Conservation (phyloP, 1,140 invertebrate species). For the Lineus longissimus region DNA sequence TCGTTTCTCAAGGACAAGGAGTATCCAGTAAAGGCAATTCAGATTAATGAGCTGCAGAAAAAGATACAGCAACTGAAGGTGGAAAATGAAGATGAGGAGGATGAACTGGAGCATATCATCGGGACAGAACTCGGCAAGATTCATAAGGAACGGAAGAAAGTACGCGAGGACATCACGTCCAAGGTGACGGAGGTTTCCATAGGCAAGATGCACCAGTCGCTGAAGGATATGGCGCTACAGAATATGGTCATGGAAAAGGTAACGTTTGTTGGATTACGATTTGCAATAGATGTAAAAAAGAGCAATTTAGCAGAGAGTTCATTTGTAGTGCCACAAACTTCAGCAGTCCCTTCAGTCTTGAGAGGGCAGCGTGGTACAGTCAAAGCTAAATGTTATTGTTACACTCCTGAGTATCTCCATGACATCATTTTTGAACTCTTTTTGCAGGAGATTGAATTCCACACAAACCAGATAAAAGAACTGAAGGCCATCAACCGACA, state of each 20-base stretch:
- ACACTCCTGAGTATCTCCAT: no score
- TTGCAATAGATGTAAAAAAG: not conserved
- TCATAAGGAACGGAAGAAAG: constrained; percentile 34
- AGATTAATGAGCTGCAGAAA: constrained; percentile 44
- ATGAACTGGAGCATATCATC: constrained; percentile 46
- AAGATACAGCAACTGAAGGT: constrained; percentile 42
- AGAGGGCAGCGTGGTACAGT: no score
- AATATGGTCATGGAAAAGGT: constrained; percentile 51
- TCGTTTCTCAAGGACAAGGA: constrained; percentile 52
- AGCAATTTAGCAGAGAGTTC: not conserved
- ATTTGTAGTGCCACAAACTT: no score
- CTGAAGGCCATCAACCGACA: constrained; percentile 26
- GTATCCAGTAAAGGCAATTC: constrained; percentile 51
- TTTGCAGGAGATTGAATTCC: constrained; percentile 46
- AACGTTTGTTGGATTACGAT: not conserved
- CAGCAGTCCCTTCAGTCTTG: no score
- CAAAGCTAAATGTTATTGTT: no score
- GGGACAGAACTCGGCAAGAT: constrained; percentile 43
- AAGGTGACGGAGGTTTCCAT: constrained; percentile 40
- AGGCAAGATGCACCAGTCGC: constrained; percentile 44
- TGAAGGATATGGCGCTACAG: constrained; percentile 50
- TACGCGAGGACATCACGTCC: constrained; percentile 31
- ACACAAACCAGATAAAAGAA: constrained; percentile 35
- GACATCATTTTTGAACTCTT: constrained; percentile 12
- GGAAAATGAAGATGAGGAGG: constrained; percentile 44